Base-by-base conservation (phyloP, 2,113 vertebrate genomes). In the Sceloporus tristichus region DNA sequence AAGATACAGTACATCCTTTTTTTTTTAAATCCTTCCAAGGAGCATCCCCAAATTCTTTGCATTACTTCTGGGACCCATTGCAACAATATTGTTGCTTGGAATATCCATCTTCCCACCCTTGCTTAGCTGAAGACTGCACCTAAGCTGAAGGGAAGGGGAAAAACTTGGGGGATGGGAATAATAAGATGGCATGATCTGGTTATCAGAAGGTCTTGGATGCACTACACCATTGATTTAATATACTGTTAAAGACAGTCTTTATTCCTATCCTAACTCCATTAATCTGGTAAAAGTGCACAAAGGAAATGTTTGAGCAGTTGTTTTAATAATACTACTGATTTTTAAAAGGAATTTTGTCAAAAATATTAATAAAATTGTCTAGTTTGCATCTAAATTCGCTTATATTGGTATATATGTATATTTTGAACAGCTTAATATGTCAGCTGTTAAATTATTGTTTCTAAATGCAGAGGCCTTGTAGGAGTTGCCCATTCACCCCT, bases 351-450 rank as follows among this genome's bases (percentile, higher is more conserved):
- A 68, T 2, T 0, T 54, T 85, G 74, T 2, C 0, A 82, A 77
- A 84, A 79, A 1, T 34, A 27, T 73, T 48, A 54, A 80, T 79
- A 85, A 5, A 68, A 90, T 76, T 66, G 81, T n/a, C 0, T 0
- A n/a, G 89, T 94, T 93, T 94, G 92, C 87, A 89, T 87, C 78
- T 0, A 0, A 90, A 73, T 82, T 42, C 80, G 89, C 91, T 94
- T 93, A 92, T 93, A 93, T 85, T 10, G 42, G 9, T n/a, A 82
- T 91, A 91, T 90, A 76, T 89, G 90, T 88, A 87, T 86, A 85
- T 95, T 95, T 71, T 95, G 94, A 93, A 95, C 94, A 90, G 91
- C 93, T 88, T 92, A 89, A 78, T 92, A 84, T 89, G 87, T 62
- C 27, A 80, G 29, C 54, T 91, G 88, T 94, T 86, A 71, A 25